phyloP scores from a whole-genome alignment of 2,888 invertebrate species.

The Rhabditoides inermis region DNA sequence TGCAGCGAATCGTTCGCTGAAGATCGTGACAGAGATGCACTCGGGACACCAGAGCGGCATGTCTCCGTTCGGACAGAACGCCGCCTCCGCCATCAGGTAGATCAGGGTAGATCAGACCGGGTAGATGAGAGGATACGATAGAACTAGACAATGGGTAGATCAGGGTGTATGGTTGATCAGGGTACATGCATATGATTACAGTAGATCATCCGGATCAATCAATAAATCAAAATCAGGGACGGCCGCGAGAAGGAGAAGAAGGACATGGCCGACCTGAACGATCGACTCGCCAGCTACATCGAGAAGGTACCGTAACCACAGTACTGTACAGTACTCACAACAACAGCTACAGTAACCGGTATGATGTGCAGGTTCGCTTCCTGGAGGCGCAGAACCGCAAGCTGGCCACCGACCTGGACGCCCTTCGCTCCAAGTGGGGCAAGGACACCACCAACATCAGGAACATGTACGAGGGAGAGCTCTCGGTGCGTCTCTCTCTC shows the following conservation, averaged over 20 bases:
- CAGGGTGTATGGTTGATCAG: too few relatives aligned
- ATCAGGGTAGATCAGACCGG: too few relatives aligned
- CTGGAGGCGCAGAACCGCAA: constrained; percentile 49
- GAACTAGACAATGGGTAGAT: too few relatives aligned
- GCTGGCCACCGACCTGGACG: constrained; percentile 40
- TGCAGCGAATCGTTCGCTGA: constrained; percentile 31
- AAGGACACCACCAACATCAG: constrained; percentile 40
- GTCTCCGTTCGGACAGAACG: constrained; percentile 47
- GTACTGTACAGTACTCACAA: too few relatives aligned
- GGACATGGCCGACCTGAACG: constrained; percentile 58
- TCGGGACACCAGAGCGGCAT: constrained; percentile 19
- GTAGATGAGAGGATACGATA: too few relatives aligned
- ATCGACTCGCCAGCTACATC: constrained; percentile 58
- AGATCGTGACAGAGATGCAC: constrained; percentile 43
- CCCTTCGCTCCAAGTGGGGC: constrained; percentile 39
- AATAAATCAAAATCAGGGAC: too few relatives aligned
- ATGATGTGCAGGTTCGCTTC: constrained; percentile 38
- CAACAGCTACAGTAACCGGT: too few relatives aligned
- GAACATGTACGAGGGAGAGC: constrained; percentile 37
- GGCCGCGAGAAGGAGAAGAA: constrained; percentile 56
- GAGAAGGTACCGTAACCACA: constrained; percentile 55
- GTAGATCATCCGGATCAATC: too few relatives aligned
- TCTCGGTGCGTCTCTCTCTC: constrained; percentile 16
- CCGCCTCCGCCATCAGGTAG: constrained; percentile 21
- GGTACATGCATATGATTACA: too few relatives aligned